Evolutionary conservation across 2,113 vertebrate genomes (phyloP).

Genomic region (Barbus barbus): DNA sequence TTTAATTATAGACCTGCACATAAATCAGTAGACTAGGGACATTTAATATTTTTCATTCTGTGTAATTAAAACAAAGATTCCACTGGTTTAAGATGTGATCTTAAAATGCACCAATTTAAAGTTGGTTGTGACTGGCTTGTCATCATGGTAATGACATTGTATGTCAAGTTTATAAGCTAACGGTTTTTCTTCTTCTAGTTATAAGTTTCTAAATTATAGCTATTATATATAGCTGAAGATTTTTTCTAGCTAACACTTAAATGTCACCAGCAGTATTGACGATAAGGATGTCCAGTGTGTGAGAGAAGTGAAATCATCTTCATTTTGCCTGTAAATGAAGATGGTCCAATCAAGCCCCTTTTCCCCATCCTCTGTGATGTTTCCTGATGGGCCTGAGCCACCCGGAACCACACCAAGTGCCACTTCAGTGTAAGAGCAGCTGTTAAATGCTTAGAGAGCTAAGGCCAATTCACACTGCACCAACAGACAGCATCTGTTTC

Average conservation of each 20-base stretch:
- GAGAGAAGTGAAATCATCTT: background rate
- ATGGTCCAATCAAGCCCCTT: conserved; percentile 11
- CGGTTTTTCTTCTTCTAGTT: background rate
- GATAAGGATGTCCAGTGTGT: background rate
- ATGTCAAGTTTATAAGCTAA: background rate
- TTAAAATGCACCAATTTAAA: background rate
- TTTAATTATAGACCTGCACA: background rate
- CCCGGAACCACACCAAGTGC: background rate
- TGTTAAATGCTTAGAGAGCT: background rate
- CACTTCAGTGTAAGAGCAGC: background rate
- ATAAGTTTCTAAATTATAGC: background rate
- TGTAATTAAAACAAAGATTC: background rate
- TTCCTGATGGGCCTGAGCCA: conserved; percentile 6
- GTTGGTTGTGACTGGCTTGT: background rate
- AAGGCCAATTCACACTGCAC: background rate
- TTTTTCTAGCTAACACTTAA: background rate
- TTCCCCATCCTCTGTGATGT: background rate
- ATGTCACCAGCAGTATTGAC: background rate
- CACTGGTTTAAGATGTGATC: background rate
- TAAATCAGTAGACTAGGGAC: background rate
- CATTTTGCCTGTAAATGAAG: background rate
- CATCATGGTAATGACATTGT: background rate
- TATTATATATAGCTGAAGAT: background rate
- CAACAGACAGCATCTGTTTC: background rate
- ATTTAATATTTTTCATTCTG: background rate